phyloP scores from a whole-genome alignment of 2,797 vertebrate species.

The Champsocephalus gunnari region DNA sequence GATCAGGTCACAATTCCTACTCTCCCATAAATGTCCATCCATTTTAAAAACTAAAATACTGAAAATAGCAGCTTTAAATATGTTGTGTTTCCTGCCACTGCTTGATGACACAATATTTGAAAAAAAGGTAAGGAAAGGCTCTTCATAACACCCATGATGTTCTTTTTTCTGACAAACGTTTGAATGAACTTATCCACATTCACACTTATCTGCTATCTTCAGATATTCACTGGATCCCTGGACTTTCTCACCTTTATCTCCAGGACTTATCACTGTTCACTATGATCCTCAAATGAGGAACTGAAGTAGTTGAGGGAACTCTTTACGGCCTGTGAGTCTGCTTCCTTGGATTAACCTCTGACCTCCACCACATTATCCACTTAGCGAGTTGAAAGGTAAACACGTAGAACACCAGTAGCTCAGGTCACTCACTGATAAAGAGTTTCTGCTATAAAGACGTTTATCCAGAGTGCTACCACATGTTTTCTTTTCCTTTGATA shows the following conservation, averaged over 20 bases:
- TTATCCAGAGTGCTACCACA: not conserved
- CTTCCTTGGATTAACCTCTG: constrained; percentile 63
- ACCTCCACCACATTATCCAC: constrained; percentile 48
- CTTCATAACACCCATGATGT: not conserved
- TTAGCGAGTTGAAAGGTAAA: constrained; percentile 46
- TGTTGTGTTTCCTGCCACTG: not conserved
- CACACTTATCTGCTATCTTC: not conserved
- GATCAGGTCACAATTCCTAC: not conserved
- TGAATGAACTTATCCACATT: not conserved
- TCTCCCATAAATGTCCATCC: not conserved
- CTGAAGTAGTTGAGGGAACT: constrained; percentile 8
- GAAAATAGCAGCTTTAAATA: not conserved
- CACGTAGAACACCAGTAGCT: constrained; percentile 21
- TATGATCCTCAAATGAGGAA: constrained; percentile 17
- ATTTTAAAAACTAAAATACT: not conserved
- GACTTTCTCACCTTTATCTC: not conserved
- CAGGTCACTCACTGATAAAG: constrained; percentile 16
- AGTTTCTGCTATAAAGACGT: not conserved
- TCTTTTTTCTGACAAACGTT: no score
- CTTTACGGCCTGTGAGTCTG: constrained; percentile 26
- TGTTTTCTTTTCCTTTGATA: not conserved
- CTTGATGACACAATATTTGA: not conserved
- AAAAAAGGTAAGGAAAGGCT: not conserved
- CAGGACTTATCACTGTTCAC: not conserved
- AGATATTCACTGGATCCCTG: no score